A percentile compares a stretch with the other conserved stretches of the same genome.
These are phyloP conservation scores for Ptychadena robeensis DNA, from an alignment of 2,797 vertebrate species.

Conservation along the genomic window DNA sequence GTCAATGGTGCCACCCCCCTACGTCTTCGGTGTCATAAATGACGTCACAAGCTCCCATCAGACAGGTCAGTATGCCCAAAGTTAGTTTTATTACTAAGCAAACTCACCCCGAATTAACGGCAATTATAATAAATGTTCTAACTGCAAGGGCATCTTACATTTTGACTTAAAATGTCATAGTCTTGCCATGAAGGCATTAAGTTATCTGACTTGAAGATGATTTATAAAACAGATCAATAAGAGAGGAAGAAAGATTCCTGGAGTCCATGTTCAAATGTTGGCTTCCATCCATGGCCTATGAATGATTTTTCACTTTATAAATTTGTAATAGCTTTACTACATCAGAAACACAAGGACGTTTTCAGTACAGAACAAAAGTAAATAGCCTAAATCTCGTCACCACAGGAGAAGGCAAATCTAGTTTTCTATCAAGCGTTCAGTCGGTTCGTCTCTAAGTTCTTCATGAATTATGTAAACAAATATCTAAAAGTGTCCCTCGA, in stretches of 20 bases:
- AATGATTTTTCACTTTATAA: constrained; percentile 5
- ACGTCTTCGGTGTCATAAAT: too few species aligned
- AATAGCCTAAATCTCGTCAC: constrained; percentile 48
- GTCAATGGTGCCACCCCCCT: too few species aligned
- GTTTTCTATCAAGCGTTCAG: constrained; percentile 49
- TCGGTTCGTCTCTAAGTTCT: constrained; percentile 44
- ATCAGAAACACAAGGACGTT: constrained; percentile 55
- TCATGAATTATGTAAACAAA: constrained; percentile 61
- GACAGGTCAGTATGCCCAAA: too few species aligned
- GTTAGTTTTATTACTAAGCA: too few species aligned
- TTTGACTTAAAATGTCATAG: too few species aligned
- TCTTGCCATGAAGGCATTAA: too few species aligned
- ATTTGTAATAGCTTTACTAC: constrained; percentile 15
- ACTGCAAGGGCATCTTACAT: too few species aligned
- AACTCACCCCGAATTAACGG: too few species aligned
- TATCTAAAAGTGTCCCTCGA: constrained; percentile 53
- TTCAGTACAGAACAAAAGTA: constrained; percentile 38
- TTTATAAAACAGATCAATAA: too few species aligned
- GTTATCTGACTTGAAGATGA: too few species aligned
- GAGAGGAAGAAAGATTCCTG: neutral
- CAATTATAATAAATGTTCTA: too few species aligned
- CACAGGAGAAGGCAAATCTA: constrained; percentile 48
- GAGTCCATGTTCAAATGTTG: neutral
- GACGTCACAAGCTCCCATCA: too few species aligned
- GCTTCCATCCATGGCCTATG: neutral